A percentile compares a stretch with the other conserved stretches of the same genome.
These are phyloP conservation scores for Nasua narica DNA, from an alignment of 2,797 vertebrate genomes.

Conservation along the genomic window DNA sequence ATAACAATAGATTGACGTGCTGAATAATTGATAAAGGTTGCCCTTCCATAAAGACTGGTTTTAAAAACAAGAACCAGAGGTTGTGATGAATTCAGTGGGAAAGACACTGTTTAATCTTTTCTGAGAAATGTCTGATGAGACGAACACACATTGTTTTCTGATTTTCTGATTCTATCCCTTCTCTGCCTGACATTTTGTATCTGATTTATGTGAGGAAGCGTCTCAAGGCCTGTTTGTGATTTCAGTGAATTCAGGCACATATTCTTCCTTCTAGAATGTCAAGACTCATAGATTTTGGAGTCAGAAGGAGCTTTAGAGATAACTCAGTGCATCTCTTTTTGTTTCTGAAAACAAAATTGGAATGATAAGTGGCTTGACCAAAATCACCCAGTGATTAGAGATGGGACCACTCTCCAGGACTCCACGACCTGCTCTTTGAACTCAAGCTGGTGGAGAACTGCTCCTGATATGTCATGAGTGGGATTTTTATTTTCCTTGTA, in stretches of 20 bases:
- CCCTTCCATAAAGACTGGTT: not conserved
- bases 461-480: not conserved
- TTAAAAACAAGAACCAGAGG: not conserved
- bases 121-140: not conserved
- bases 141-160: not conserved
- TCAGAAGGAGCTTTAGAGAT: not conserved
- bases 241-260: not conserved
- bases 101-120: not conserved
- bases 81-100: not conserved
- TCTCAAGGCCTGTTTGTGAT: not conserved
- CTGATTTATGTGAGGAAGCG: not conserved
- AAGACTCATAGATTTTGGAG: not conserved
- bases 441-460: not conserved
- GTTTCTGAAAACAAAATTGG: constrained; percentile 29
- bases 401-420: fast-evolving
- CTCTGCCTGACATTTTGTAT: not conserved
- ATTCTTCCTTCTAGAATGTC: not conserved
- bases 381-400: not conserved
- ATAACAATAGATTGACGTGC: not conserved
- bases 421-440: not conserved
- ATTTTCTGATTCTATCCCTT: not conserved
- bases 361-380: not conserved
- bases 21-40: not conserved
- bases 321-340: not conserved
- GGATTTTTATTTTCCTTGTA: constrained; percentile 5